Percentiles rank a stretch among this genome's conserved stretches.
These are phyloP conservation scores for Zaprionus bogoriensis DNA, from an alignment of 2,888 invertebrate genomes.

Conservation along the genomic window DNA sequence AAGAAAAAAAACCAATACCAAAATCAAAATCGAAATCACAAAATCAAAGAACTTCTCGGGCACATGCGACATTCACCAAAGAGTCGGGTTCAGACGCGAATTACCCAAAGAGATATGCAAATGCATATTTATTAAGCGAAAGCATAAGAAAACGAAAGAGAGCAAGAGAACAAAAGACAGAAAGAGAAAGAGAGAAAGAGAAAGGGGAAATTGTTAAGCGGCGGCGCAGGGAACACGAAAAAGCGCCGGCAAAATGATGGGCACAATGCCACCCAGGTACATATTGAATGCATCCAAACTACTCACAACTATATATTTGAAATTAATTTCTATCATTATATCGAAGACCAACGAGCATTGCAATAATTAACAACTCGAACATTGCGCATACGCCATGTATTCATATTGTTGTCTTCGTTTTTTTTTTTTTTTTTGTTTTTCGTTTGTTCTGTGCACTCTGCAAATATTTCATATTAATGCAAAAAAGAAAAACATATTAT, in stretches of 20 bases:
- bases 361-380: slow-evolving; percentile 54
- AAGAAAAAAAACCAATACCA: too few relatives aligned
- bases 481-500: slow-evolving; percentile 51
- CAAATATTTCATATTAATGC: slow-evolving; percentile 57
- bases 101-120: slow-evolving; percentile 35
- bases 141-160: slow-evolving; percentile 26
- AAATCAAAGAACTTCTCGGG: slow-evolving; percentile 67
- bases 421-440: slow-evolving; percentile 29
- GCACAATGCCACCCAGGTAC: slow-evolving; percentile 84
- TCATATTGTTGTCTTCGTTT: slow-evolving; percentile 24
- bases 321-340: slow-evolving; percentile 49
- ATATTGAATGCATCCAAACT: slow-evolving; percentile 66
- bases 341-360: slow-evolving; percentile 39
- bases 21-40: too few relatives aligned
- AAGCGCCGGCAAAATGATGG: slow-evolving; percentile 83
- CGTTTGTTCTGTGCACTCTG: too few relatives aligned
- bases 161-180: slow-evolving; percentile 12
- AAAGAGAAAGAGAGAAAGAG: slow-evolving; percentile 25
- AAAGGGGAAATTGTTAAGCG: slow-evolving; percentile 38
- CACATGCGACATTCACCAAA: slow-evolving; percentile 83
- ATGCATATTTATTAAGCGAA: slow-evolving; percentile 60
- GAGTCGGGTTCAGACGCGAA: slow-evolving; percentile 58
- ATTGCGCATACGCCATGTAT: slow-evolving; percentile 67
- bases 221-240: slow-evolving; percentile 50
- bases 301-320: slow-evolving; percentile 13